These are phyloP conservation scores for Neoarius graeffei DNA, from an alignment of 2,113 vertebrate species.

Conservation along the genomic window DNA sequence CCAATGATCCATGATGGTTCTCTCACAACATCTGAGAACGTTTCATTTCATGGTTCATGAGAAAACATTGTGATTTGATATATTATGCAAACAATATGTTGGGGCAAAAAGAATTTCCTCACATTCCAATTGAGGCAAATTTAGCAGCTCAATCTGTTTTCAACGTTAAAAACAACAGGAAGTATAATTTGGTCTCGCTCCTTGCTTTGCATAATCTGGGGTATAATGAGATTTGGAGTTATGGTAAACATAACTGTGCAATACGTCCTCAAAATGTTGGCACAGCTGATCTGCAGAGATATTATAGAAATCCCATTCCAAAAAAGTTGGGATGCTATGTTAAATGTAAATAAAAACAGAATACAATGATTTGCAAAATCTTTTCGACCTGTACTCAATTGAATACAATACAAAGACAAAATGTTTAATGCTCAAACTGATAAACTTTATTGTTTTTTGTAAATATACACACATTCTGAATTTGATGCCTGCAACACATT, in stretches of 20 bases:
- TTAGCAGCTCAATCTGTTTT: constrained; percentile 8
- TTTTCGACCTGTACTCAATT: too few relatives aligned
- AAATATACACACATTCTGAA: too few relatives aligned
- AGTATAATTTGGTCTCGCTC: not conserved
- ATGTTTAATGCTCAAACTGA: too few relatives aligned
- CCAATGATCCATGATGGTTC: not conserved
- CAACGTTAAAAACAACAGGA: constrained; percentile 13
- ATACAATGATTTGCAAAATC: too few relatives aligned
- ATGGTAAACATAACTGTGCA: not conserved
- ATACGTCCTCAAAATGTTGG: not conserved
- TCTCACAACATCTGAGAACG: not conserved
- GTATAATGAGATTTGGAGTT: not conserved
- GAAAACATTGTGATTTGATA: not conserved
- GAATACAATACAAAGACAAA: too few relatives aligned
- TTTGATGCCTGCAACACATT: too few relatives aligned
- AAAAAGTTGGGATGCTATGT: too few relatives aligned
- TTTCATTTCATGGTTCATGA: not conserved
- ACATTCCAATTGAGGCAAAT: not conserved
- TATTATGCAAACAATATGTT: constrained; percentile 10
- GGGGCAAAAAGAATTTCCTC: not conserved
- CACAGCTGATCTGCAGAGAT: not conserved
- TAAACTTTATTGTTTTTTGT: too few relatives aligned
- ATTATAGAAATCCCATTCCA: not conserved
- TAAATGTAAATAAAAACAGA: too few relatives aligned
- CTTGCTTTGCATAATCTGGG: not conserved